Conservation (phyloP, 2,797 vertebrate genomes). For the Muraenolepis orangiensis region DNA sequence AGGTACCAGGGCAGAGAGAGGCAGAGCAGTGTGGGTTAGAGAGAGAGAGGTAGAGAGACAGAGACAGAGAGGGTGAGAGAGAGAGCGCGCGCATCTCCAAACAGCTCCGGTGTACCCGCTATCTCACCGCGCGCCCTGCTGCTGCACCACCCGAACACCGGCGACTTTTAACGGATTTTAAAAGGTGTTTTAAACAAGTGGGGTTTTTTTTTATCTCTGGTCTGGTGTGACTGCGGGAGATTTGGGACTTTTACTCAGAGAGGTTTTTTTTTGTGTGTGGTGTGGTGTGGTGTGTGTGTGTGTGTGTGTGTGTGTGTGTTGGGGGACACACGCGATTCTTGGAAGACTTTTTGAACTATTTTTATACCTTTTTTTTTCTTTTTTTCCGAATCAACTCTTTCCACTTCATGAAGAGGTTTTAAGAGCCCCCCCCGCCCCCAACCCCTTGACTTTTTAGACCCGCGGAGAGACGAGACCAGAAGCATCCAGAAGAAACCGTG, state of each 20-base stretch:
- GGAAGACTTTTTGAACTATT: conserved; percentile 28
- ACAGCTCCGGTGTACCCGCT: too few relatives aligned
- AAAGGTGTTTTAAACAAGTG: too few relatives aligned
- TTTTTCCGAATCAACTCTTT: conserved; percentile 37
- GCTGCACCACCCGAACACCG: too few relatives aligned
- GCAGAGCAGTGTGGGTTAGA: conserved; percentile 55
- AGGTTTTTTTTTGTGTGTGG: too few relatives aligned
- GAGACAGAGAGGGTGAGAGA: neutral
- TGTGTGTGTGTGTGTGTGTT: too few relatives aligned
- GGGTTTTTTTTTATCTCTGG: too few relatives aligned
- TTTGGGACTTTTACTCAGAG: too few relatives aligned
- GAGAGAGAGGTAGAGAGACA: conserved; percentile 38
- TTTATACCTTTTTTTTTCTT: conserved; percentile 27
- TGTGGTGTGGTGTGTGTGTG: too few relatives aligned
- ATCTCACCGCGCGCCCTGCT: neutral
- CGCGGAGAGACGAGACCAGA: too few relatives aligned
- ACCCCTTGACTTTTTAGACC: too few relatives aligned
- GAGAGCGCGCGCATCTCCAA: neutral
- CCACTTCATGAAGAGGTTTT: conserved; percentile 47
- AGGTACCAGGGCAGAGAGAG: conserved; percentile 42
- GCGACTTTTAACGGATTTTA: too few relatives aligned
- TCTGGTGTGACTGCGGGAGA: too few relatives aligned
- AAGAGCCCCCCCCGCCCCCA: conserved; percentile 34
- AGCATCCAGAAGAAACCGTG: conserved; percentile 30
- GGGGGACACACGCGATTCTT: neutral